phyloP scores from a whole-genome alignment of 2,113 vertebrate genomes.

The Pseudolaguvia tuberculata region DNA sequence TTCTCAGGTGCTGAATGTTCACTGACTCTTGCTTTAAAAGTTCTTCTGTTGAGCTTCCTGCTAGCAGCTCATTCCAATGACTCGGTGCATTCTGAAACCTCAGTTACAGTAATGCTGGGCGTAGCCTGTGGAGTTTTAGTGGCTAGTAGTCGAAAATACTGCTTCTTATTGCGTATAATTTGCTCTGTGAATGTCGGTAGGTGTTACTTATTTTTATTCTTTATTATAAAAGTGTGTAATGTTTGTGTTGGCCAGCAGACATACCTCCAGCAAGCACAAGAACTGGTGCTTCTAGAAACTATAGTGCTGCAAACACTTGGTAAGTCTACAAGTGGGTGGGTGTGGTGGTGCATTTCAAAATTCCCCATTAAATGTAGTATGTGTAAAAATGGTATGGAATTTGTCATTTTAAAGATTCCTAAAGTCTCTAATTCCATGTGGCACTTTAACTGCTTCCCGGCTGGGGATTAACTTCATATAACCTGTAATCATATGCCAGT shows the following conservation, averaged over 20 bases:
- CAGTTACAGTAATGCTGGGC: not conserved
- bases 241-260: constrained; percentile 71
- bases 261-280: constrained; percentile 96
- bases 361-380: too few relatives aligned
- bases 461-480: too few relatives aligned
- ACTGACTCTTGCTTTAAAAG: not conserved
- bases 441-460: too few relatives aligned
- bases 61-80: constrained; percentile 4
- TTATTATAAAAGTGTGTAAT: not conserved
- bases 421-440: not conserved
- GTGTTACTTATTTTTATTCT: not conserved
- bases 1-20: not conserved
- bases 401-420: not conserved
- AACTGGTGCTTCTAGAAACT: constrained; percentile 97
- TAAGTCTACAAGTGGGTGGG: constrained; percentile 62
- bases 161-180: not conserved
- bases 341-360: too few relatives aligned
- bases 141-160: not conserved
- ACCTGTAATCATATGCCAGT: too few relatives aligned
- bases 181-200: not conserved
- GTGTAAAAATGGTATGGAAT: too few relatives aligned
- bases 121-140: not conserved
- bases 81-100: not conserved
- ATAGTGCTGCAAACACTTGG: constrained; percentile 98
- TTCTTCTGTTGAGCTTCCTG: too few relatives aligned